Evolutionary conservation across 2,888 invertebrate species (phyloP).

Genomic region (Agrenia bidenticulata): DNA sequence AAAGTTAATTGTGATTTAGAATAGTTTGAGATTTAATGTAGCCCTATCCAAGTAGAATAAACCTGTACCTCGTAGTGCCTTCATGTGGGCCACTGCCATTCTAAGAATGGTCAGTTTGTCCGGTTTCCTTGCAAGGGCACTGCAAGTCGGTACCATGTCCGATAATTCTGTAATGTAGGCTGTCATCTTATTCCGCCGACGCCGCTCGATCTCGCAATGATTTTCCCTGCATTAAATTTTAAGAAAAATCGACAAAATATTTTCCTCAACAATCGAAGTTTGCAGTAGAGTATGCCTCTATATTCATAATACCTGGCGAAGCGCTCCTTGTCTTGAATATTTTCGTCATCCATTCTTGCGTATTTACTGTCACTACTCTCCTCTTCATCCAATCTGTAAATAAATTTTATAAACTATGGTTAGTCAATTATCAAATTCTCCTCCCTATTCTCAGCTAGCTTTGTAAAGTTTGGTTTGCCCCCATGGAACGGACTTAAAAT

Average conservation of each 20-base stretch:
- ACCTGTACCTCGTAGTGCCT: constrained; percentile 82
- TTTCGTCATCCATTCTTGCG: constrained; percentile 88
- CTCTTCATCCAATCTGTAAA: constrained; percentile 45
- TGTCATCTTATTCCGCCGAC: constrained; percentile 99
- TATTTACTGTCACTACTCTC: constrained; percentile 62
- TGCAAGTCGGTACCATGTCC: constrained; percentile 98
- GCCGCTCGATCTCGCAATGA: constrained; percentile 97
- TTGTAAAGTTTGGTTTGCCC: not conserved
- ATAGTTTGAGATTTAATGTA: not conserved
- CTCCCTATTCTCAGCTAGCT: not conserved
- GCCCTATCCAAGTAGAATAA: not conserved
- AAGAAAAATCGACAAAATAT: constrained; percentile 52
- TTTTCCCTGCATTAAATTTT: constrained; percentile 79
- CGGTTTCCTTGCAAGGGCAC: constrained; percentile 94
- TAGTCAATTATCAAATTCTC: too few species aligned
- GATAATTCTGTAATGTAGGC: constrained; percentile 99
- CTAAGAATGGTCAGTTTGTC: constrained; percentile 98
- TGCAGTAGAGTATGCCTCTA: not conserved
- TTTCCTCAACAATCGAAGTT: constrained; percentile 30
- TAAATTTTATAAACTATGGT: too few species aligned
- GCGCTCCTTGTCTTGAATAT: constrained; percentile 93
- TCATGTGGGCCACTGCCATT: constrained; percentile 99
- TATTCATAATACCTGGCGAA: constrained; percentile 78
- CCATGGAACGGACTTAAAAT: too few species aligned
- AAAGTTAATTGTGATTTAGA: constrained; percentile 8